These are phyloP conservation scores for Chymomyza caudatula DNA, from an alignment of 2,888 invertebrate genomes.

Conservation along the genomic window DNA sequence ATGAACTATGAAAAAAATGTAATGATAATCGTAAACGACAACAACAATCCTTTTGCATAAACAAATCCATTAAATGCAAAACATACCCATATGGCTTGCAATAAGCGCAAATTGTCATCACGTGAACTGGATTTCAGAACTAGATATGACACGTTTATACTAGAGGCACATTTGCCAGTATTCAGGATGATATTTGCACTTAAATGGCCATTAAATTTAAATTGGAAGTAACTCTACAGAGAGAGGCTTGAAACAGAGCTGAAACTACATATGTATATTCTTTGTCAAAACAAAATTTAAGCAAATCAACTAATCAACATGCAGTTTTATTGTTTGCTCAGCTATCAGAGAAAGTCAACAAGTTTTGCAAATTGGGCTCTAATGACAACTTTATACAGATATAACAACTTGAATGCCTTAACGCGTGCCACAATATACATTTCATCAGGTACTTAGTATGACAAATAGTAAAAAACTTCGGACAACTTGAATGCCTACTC, in stretches of 20 bases:
- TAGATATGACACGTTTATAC: background rate
- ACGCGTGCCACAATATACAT: too few species aligned
- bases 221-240: conserved; percentile 27
- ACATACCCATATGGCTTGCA: background rate
- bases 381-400: background rate
- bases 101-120: conserved; percentile 22
- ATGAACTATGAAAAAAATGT: too few species aligned
- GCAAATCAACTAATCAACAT: background rate
- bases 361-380: background rate
- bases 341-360: background rate
- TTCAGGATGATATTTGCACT: background rate
- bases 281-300: background rate
- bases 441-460: background rate
- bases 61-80: conserved; percentile 34
- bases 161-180: conserved; percentile 20
- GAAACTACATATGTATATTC: background rate
- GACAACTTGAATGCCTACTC: background rate
- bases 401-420: too few species aligned
- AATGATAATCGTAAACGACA: conserved; percentile 1
- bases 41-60: conserved; percentile 18
- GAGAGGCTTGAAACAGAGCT: conserved; percentile 23
- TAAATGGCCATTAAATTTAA: conserved; percentile 9
- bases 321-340: too few species aligned
- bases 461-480: background rate
- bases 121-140: conserved; percentile 33